Base-by-base conservation (phyloP, 64 coral and sea anemone genomes). In the Montipora cactus region DNA sequence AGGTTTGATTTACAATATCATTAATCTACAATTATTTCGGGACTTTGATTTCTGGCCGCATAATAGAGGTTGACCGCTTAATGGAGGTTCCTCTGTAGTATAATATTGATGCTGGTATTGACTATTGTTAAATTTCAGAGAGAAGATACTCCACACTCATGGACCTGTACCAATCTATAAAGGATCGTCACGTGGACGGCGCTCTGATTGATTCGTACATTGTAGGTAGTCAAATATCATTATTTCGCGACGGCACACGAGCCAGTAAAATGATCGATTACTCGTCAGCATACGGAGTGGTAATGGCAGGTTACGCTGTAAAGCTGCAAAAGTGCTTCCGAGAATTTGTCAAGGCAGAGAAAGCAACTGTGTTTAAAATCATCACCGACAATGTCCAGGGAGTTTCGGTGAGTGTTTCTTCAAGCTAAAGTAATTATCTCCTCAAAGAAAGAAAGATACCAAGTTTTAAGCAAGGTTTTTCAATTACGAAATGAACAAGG, bases 241-340 rank as follows among this genome's bases (percentile, higher is more conserved):
- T 99, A 47, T 99, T 99, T 47, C 83, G 90, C 48, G 89, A 96
- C 18, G 69, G 79, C 5, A 76, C 16, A 28, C 77, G 92, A 8
- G 90, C 89, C 19, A 94, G 72, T 47, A 94, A 96, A 69, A 94
- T 99, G 62, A 94, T 96, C 20, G 14, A 49, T 18, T 91, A 94
- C 28, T 89, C 95, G 4, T 90, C 93, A 11, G 79, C 93, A 49
- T 99, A 99, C 53, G 98, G 98, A 15, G 86, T 99, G 2, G 98
- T 99, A 47, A 84, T 99, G 89, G 84, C 92, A 16, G 98, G 98
- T 47, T 84, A 96, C 51, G 92, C 98, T 23, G 88, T 79, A 21
- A 96, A 91, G 71, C 80, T 99, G 23, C 95, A 96, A 44, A 90
- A 76, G 48, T 99, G 98, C 76, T 99, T 96, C 59, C 87, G 95